Conservation (phyloP, 2,888 invertebrate genomes). For the Ophioninae sp. region DNA sequence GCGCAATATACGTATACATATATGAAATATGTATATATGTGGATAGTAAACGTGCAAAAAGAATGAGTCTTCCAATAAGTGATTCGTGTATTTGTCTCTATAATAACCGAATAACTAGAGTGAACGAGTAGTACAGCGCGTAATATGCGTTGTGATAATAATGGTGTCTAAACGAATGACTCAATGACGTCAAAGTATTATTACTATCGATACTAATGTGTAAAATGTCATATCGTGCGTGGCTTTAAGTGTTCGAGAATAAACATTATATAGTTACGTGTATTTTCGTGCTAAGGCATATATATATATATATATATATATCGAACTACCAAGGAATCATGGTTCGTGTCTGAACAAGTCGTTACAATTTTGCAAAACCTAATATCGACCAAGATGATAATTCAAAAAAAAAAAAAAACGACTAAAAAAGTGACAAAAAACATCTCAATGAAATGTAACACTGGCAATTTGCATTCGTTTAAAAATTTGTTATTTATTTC, state of each 20-base stretch:
- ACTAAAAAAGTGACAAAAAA: slow-evolving; percentile 2
- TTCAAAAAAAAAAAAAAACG: not conserved
- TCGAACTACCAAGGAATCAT: slow-evolving; percentile 30
- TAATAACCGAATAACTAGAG: not conserved
- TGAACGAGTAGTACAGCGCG: not conserved
- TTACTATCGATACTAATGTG: not conserved
- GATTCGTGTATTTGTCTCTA: slow-evolving; percentile 32
- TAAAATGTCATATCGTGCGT: slow-evolving; percentile 22
- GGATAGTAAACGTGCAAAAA: slow-evolving; percentile 55
- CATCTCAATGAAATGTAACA: slow-evolving; percentile 41
- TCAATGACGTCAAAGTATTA: not conserved
- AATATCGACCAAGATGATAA: slow-evolving; percentile 33
- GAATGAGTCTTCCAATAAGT: not conserved
- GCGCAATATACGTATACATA: slow-evolving; percentile 30
- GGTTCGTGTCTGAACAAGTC: slow-evolving; percentile 38
- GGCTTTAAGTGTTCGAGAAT: slow-evolving; percentile 24
- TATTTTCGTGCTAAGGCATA: not conserved
- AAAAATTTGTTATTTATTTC: not conserved
- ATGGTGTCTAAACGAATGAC: not conserved
- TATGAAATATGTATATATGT: not conserved
- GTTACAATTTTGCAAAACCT: slow-evolving; percentile 38
- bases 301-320: slow-evolving; percentile 27
- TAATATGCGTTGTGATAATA: slow-evolving; percentile 1
- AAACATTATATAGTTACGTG: slow-evolving; percentile 7
- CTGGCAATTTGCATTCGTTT: slow-evolving; percentile 51